Evolutionary conservation across 2,797 vertebrate genomes (phyloP).

Genomic region (Megaceryle alcyon): DNA sequence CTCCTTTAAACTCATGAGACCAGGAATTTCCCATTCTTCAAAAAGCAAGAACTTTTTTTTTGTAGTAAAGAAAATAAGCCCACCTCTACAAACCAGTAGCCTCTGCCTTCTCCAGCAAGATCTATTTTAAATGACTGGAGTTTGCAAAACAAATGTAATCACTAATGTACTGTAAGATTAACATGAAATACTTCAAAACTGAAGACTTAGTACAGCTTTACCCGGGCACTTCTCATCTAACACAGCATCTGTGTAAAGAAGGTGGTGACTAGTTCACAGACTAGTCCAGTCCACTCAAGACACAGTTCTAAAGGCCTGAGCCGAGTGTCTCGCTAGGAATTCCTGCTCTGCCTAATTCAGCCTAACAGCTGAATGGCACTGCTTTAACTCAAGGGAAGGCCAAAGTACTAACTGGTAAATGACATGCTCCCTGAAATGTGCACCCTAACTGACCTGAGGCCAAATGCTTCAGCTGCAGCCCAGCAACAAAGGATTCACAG

Average conservation of each 20-base stretch:
- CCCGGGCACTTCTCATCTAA: neutral
- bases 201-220: neutral
- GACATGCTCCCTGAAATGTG: neutral
- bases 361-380: neutral
- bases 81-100: neutral
- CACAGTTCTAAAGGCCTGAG: neutral
- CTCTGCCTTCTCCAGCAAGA: neutral
- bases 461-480: neutral
- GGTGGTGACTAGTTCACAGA: neutral
- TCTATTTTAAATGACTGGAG: neutral
- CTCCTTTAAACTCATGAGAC: neutral
- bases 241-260: neutral
- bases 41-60: neutral
- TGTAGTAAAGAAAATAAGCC: neutral
- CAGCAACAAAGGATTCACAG: neutral
- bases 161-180: neutral
- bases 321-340: neutral
- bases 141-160: neutral
- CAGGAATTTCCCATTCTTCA: neutral
- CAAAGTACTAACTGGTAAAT: neutral
- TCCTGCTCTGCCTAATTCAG: neutral
- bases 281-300: neutral
- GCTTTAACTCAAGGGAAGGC: neutral
- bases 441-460: neutral
- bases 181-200: neutral